A percentile compares a stretch with the other conserved stretches of the same genome.
These are phyloP conservation scores for Gastracanthus pulcherrimus DNA, from an alignment of 2,888 invertebrate species.

Conservation along the genomic window DNA sequence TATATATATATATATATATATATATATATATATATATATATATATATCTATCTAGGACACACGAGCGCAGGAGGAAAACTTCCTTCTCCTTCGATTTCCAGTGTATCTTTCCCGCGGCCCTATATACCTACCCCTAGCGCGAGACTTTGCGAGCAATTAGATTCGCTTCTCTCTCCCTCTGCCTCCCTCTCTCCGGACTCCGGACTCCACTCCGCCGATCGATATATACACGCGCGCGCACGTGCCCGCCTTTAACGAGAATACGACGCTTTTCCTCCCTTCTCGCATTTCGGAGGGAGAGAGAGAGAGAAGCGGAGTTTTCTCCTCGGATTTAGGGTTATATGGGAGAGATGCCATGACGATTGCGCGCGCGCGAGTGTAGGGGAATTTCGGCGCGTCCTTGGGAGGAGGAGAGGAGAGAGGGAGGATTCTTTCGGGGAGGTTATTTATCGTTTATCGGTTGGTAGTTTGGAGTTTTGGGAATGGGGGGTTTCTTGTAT, in stretches of 20 bases:
- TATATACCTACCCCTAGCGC: neutral
- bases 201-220: conserved; percentile 14
- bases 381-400: neutral
- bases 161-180: conserved; percentile 34
- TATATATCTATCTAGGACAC: conserved; percentile 43
- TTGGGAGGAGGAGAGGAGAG: neutral
- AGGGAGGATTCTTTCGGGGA: neutral
- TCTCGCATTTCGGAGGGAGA: neutral
- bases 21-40: no score
- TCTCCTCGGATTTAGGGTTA: conserved; percentile 39
- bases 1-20: no score
- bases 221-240: conserved; percentile 20
- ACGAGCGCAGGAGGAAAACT: neutral
- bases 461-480: conserved; percentile 4
- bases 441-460: conserved; percentile 12
- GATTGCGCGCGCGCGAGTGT: conserved; percentile 9
- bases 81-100: conserved; percentile 27
- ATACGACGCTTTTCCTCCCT: neutral
- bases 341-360: conserved; percentile 10
- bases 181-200: neutral
- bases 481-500: no score
- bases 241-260: conserved; percentile 52
- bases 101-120: conserved; percentile 1
- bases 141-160: conserved; percentile 43
- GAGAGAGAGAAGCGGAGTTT: no score